Base-by-base conservation (phyloP, 2,888 invertebrate genomes). In the Lepidochrysops patricia region DNA sequence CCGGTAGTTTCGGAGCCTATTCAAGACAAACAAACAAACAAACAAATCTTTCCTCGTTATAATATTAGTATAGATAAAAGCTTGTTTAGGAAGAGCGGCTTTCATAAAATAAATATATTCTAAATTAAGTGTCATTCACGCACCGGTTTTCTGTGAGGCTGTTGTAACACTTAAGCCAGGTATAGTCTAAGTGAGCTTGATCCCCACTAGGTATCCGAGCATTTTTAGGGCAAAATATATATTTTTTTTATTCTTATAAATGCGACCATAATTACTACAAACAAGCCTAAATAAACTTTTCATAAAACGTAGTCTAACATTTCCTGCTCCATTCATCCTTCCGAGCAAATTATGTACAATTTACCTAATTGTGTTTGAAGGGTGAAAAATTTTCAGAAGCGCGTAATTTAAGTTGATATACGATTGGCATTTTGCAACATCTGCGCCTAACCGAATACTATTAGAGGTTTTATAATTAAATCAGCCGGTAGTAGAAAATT, bases 281-380 rank as follows among this genome's bases (percentile, higher is more conserved):
- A 43, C 12, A 19, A 9, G 23, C 43, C 43, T 43, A 43, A 43
- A 43, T 9, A 43, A 43, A 43, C 43, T 43, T 43, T 43, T 43
- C 15, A 43, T 43, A 12, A 43, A 43, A 23, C 19, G 43, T 19
- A 43, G 7, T 43, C 43, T 43, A 43, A 43, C 9, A 13, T 9
- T 43, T 19, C 23, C 43, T 23, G 7, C 50, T 26, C n/a, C 25
- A 26, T 50, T 50, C 25, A 50, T 26, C 25, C 26, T n/a, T 26
- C 50, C 25, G 3, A 50, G 25, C 25, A 13, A 50, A 50, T 50
- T 50, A 26, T 50, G 25, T 50, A 26, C 26, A 43, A 43, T 43
- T 26, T 50, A 50, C 26, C 50, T 50, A 50, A 50, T 50, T 50
- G 50, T 50, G 50, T 50, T 50, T 50, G 26, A 50, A 50, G 50